Evolutionary conservation across 1,140 invertebrate species (phyloP), one percentile per base, ranked within the genome.

Genomic region (Temnothorax curvispinosus): DNA sequence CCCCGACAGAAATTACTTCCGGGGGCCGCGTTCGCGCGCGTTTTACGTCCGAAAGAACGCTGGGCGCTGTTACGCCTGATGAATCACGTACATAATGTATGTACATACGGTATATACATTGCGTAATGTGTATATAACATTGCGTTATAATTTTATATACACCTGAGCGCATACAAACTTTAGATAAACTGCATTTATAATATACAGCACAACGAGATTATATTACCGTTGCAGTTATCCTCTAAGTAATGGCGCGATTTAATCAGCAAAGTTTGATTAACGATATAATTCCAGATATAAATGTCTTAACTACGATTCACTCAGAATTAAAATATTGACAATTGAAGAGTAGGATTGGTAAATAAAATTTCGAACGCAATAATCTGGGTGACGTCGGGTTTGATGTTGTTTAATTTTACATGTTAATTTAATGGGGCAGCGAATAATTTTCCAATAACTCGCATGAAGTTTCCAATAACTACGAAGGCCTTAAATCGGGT

Each of bases 381-480:
- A 60, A 62, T 77, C 15, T 32, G 11, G 44, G 44, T 76, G n/a
- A 44, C 41, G 56, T 44, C 15, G 38, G 15, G 27, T 50, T 58
- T 78, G 27, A 44, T 78, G 15, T 60, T 76, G 38, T 64, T 71
- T 54, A 71, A 81, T 56, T 81, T 81, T 71, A 54, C 47, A n/a
- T 81, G n/a, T 6, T 54, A 81, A 71, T 81, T 80, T 71, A 81
- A 81, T 81, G 64, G 44, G 21, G 47, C 21, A 27, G 21, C 21
- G 67, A 81, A 81, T 81, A 69, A 69, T 69, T 81, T 81, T 81
- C 77, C 77, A 71, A 81, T 81, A 81, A 81, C 67, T 69, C 64
- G n/a, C 64, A 21, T 81, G 35, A 80, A 71, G 77, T 81, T 81
- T 71, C 65, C 77, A 69, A 81, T 81, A 81, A 71, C 50, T 81